Base-by-base conservation (phyloP, 2,888 invertebrate genomes). In the Acleris holmiana region DNA sequence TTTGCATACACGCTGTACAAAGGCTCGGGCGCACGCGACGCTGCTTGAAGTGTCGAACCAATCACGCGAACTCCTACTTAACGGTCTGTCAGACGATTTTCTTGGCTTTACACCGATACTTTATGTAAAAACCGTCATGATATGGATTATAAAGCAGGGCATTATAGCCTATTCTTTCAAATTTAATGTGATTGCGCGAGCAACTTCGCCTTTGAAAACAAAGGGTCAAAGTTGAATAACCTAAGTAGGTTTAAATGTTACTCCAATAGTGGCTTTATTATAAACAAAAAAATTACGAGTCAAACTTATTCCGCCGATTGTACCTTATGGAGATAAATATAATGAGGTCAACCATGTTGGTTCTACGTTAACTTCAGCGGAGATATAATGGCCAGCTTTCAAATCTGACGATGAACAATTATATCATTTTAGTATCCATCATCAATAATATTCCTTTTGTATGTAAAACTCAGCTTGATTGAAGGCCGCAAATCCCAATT, bases 21-120 rank as follows among this genome's bases (percentile, higher is more conserved):
- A 65, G 59, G 55, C 54, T 17, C 50, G 48, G 69, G 25, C 44
- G 70, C 76, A 77, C 79, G 75, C 76, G 72, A 78, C 67, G 41
- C 48, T 50, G 61, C 65, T 57, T 61, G 55, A 54, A 48, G 55
- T 65, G 59, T 59, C 64, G 59, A 10, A 15, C 40, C 61, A 58
- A 72, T 69, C 81, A 81, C 79, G 81, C 79, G 47, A 80, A 72
- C 71, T 69, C 64, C 71, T 75, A 78, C 76, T 80, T 80, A 78
- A 69, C 74, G 71, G 69, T 69, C 71, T 69, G 67, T 58, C 65
- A 64, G 69, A 62, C 70, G 56, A 68, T 67, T 61, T 57, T 35
- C 56, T 29, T 29, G 56, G 29, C 25, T 57, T 50, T 54, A 71
- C 69, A 68, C 65, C 71, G 68, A 69, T 69, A 68, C 72, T 68